Conservation (phyloP, 2,888 invertebrate genomes). For the Pammene aurita region DNA sequence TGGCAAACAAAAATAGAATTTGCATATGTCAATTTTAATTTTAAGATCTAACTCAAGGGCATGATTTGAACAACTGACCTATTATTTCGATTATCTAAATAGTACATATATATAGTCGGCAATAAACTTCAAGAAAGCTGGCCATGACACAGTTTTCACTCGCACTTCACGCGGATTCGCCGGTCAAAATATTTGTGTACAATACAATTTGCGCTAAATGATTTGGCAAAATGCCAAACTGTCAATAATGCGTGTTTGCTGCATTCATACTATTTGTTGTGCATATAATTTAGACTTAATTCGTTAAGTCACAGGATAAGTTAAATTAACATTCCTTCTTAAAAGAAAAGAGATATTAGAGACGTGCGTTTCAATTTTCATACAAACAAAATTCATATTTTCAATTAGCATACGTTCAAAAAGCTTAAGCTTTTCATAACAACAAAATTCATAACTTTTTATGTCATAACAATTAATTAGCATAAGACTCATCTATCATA, state of each 20-base stretch:
- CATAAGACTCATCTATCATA: no score
- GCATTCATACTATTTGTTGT: constrained; percentile 58
- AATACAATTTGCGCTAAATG: constrained; percentile 62
- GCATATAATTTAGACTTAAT: constrained; percentile 1
- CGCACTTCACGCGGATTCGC: constrained; percentile 53
- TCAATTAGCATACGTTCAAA: no score
- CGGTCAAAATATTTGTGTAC: constrained; percentile 57
- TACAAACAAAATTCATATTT: no score
- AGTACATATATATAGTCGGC: constrained; percentile 64
- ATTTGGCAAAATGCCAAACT: constrained; percentile 66
- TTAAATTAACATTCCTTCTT: background rate
- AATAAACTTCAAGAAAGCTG: constrained; percentile 61
- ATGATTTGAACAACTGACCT: constrained; percentile 47
- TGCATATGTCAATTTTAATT: constrained; percentile 6
- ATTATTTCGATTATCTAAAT: constrained; percentile 61
- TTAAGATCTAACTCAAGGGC: constrained; percentile 43
- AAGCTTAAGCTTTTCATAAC: no score
- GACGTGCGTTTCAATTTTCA: no score
- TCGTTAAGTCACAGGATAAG: background rate
- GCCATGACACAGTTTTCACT: constrained; percentile 68
- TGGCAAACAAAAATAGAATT: constrained; percentile 23
- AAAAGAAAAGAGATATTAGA: no score
- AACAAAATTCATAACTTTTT: no score
- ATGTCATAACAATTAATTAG: no score
- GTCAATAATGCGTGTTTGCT: constrained; percentile 50